Evolutionary conservation across 2,113 vertebrate genomes (phyloP), one percentile per base, ranked within the genome.

Genomic region (Elachura formosa): DNA sequence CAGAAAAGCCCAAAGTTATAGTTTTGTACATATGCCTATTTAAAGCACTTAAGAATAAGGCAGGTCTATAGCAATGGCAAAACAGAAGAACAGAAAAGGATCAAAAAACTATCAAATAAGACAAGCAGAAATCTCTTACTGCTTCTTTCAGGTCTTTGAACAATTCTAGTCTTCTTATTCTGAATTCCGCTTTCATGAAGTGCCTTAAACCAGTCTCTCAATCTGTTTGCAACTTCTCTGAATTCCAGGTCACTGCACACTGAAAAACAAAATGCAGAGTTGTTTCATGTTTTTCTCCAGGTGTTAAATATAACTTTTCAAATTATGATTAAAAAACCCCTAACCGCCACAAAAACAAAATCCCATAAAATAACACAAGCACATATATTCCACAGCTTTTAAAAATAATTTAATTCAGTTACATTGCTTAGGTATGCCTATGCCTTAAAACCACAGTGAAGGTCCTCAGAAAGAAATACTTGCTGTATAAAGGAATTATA

Each of bases 121-220:
- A 78, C 33, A 93, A 77, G 43, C 5, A 95, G 62, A 96, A 84
- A 71, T 82, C 36, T 75, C 99, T 99, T 98, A 99, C 99, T 98
- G 96, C 97, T 99, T 98, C 98, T 98, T 94, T 99, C 99, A 23
- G 98, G 98, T 83, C 98, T 98, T 94, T 98, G 98, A 84, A 98
- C 83, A 41, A 96, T 58, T 95, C 98, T 99, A 12, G 97, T 95
- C 96, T 98, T 99, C 97, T 98, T 99, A 94, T 98, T 99, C 86
- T 98, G 98, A 93, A 98, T 98, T 94, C 99, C 98, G 14, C 98
- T 98, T 97, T 99, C 99, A 26, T 99, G 99, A 80, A 99, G 98
- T 55, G 99, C 99, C 96, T 98, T 98, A 98, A 99, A 99, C 99
- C 99, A 99, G 85, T 99, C 99, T 94, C 98, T 98, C 84, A 99